phyloP scores from a whole-genome alignment of 2,888 invertebrate species.

The Stenichneumon culpator region DNA sequence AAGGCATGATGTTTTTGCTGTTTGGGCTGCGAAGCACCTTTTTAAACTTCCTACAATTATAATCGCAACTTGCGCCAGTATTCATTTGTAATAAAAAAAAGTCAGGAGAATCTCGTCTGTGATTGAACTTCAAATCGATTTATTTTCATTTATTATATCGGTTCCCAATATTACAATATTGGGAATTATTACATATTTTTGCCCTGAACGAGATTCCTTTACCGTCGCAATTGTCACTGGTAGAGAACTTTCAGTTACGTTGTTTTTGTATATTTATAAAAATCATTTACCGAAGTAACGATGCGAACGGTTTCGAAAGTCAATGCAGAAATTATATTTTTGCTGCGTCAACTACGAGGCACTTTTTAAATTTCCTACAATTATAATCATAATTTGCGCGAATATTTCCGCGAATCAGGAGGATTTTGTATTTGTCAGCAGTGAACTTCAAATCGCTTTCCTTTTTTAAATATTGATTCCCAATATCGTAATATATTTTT shows the following conservation, averaged over 20 bases:
- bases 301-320: too few relatives aligned
- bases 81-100: not conserved
- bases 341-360: too few relatives aligned
- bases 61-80: not conserved
- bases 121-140: not conserved
- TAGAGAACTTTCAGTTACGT: not conserved
- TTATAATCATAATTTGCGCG: too few relatives aligned
- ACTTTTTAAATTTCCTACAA: too few relatives aligned
- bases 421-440: not conserved
- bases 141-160: not conserved
- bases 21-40: too few relatives aligned
- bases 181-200: too few relatives aligned
- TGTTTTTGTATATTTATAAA: too few relatives aligned
- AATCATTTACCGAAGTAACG: too few relatives aligned
- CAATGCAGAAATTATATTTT: too few relatives aligned
- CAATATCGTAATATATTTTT: not conserved
- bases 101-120: not conserved
- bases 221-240: conserved; percentile 1
- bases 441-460: not conserved
- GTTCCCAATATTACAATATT: not conserved
- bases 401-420: too few relatives aligned
- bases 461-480: not conserved
- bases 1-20: too few relatives aligned
- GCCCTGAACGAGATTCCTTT: not conserved
- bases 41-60: not conserved